Base-by-base conservation (phyloP, 2,797 vertebrate species). In the Gouania willdenowi region DNA sequence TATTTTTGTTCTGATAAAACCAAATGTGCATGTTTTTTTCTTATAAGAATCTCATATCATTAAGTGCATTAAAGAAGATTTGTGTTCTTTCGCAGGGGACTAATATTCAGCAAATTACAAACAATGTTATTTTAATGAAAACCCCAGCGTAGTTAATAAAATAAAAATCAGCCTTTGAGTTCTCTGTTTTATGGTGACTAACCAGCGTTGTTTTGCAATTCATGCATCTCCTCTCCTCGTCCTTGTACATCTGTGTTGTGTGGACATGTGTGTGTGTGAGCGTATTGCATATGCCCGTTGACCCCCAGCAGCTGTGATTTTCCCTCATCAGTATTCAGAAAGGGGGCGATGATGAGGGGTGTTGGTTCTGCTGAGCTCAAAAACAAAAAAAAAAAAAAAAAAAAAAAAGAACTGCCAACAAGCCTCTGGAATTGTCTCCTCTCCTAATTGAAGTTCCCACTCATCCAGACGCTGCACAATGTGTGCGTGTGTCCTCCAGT, bases 401-500 rank as follows among this genome's bases (percentile, higher is more conserved):
- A 79, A 70, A 40, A 74, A 59, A 79, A 35, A 51, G 65, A 84
- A 84, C 65, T 85, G 71, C 55, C 74, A 66, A 69, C 65, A 65
- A 68, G 75, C 74, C 75, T 65, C 58, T 75, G 44, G 66, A 82
- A 63, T 58, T 73, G 70, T 67, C 61, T 57, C 55, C 44, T 69
- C 54, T 65, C 69, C 70, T 88, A 89, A 89, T 86, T 87, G 83
- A 88, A 84, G 82, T 67, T 62, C 66, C 75, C 40, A 56, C 62
- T 68, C 37, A 68, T 78, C 82, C 85, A 78, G 75, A 87, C 70
- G 41, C 58, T 73, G 48, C 75, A 76, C 82, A 89, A 84, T 87
- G 71, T 75, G 75, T 79, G 74, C 66, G 30, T 86, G 77, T 87
- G 83, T 81, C 74, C 71, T 53, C 37, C 87, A 89, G 88, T 88